A percentile compares a stretch with the other conserved stretches of the same genome.
Evolutionary conservation across 2,797 vertebrate species (phyloP).

Genomic region (Xerus rutilus): DNA sequence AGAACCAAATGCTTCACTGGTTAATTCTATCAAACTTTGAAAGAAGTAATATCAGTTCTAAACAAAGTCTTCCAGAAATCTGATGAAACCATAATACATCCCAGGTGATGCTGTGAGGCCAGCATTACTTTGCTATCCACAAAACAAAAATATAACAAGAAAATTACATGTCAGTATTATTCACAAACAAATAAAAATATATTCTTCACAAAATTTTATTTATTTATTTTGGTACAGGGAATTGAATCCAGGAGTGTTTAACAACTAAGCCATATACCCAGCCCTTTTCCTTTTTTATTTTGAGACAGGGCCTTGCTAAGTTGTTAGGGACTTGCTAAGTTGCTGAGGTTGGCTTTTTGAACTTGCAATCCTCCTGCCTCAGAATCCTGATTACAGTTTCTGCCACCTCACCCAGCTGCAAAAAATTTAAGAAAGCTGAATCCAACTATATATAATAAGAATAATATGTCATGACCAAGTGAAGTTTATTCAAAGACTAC

Average conservation of each 20-base stretch:
- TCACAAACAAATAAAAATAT: not conserved
- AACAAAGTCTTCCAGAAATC: not conserved
- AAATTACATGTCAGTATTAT: not conserved
- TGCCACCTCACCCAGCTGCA: too few relatives aligned
- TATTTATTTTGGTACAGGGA: too few relatives aligned
- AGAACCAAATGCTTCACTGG: not conserved
- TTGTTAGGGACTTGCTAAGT: too few relatives aligned
- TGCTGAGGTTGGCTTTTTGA: too few relatives aligned
- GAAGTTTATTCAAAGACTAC: not conserved
- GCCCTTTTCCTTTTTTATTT: too few relatives aligned
- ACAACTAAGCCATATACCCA: too few relatives aligned
- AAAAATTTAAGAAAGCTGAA: not conserved
- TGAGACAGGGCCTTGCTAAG: too few relatives aligned
- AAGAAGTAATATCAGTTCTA: not conserved
- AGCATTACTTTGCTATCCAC: not conserved
- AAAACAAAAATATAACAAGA: not conserved
- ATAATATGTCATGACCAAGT: not conserved
- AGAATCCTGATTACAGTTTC: too few relatives aligned
- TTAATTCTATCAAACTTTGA: not conserved
- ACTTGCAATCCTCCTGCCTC: too few relatives aligned
- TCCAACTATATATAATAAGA: not conserved
- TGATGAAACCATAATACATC: not conserved
- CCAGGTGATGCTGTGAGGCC: not conserved
- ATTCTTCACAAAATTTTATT: not conserved
- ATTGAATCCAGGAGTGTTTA: too few relatives aligned